Conservation (phyloP, 92 coral and sea anemone species). For the Zoanthus gigantus region DNA sequence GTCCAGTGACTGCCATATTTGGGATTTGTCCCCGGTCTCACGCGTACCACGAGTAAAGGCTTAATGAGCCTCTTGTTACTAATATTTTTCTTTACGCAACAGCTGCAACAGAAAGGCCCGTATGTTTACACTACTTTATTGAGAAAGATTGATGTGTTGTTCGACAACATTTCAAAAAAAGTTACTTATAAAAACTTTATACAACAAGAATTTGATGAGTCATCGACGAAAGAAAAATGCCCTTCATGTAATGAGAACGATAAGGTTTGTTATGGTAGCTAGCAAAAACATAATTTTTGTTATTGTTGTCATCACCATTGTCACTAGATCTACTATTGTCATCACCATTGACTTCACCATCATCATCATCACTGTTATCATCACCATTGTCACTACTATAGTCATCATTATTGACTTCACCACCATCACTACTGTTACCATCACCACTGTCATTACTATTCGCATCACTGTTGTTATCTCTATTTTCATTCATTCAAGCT, state of each 20-base stretch:
- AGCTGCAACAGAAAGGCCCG: conserved; percentile 88
- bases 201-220: conserved; percentile 63
- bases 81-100: neutral
- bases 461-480: neutral
- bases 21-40: no score
- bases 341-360: neutral
- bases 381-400: neutral
- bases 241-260: conserved; percentile 59
- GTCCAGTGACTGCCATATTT: no score
- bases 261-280: conserved; percentile 5
- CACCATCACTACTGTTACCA: neutral
- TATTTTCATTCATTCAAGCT: no score
- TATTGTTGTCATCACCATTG: neutral
- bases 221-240: conserved; percentile 68
- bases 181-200: conserved; percentile 73
- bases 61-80: no score
- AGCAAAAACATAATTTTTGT: neutral
- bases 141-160: conserved; percentile 69
- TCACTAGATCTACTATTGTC: neutral
- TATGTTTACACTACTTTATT: conserved; percentile 76
- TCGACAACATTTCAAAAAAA: conserved; percentile 49
- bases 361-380: neutral
- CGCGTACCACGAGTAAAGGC: no score
- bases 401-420: neutral
- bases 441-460: neutral